phyloP scores from a whole-genome alignment of 2,888 invertebrate genomes.

The Sminthurinus aureus region DNA sequence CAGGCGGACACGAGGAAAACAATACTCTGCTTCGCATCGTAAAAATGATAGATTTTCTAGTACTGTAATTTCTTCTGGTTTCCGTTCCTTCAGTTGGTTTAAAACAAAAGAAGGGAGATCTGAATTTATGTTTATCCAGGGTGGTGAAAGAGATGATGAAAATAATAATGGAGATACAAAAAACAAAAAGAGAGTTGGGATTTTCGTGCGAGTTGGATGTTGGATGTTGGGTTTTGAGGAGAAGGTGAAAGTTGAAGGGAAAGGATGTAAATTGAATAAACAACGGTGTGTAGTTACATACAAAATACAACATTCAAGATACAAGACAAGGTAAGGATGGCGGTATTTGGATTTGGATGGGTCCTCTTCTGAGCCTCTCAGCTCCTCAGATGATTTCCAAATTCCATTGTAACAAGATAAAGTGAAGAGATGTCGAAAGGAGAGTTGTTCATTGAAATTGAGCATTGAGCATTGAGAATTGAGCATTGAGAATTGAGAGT shows the following conservation, averaged over 20 bases:
- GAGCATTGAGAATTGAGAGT: too few species aligned
- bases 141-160: too few species aligned
- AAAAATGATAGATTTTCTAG: too few species aligned
- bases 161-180: too few species aligned
- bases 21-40: too few species aligned
- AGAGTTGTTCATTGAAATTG: constrained; percentile 26
- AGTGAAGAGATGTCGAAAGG: constrained; percentile 23
- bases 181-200: too few species aligned
- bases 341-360: constrained; percentile 8
- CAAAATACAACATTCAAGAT: too few species aligned
- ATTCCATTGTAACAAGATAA: background rate
- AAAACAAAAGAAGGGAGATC: too few species aligned
- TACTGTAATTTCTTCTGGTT: too few species aligned
- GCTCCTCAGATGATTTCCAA: constrained; percentile 26
- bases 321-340: background rate
- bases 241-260: background rate
- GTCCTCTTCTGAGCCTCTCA: background rate
- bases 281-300: background rate
- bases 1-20: too few species aligned
- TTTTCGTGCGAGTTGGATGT: background rate
- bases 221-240: background rate
- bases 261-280: constrained; percentile 37
- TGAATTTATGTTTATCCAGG: too few species aligned
- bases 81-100: too few species aligned
- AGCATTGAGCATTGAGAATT: background rate